Percentiles rank a stretch among this genome's conserved stretches.
These are phyloP conservation scores for Actenoides hombroni DNA, from an alignment of 2,113 vertebrate genomes.

Conservation along the genomic window DNA sequence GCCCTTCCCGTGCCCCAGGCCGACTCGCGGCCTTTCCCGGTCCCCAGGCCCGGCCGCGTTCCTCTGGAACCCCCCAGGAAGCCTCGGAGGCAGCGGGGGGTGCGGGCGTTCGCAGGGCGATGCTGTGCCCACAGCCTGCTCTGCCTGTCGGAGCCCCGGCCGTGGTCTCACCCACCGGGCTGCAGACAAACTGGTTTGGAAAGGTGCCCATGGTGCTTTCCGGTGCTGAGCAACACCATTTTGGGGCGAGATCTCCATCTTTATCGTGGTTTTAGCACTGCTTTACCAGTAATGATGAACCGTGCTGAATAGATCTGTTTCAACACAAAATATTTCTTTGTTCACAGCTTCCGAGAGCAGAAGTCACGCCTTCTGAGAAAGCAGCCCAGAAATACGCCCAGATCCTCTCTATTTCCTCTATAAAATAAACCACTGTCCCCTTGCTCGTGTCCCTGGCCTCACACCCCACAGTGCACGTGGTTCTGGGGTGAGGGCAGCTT, in stretches of 20 bases:
- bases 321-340: background rate
- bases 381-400: background rate
- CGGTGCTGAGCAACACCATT: fast-evolving
- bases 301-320: background rate
- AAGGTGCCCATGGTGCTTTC: background rate
- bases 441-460: background rate
- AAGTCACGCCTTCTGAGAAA: background rate
- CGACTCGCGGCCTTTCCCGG: no score
- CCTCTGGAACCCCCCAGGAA: background rate
- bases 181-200: background rate
- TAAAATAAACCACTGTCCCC: background rate
- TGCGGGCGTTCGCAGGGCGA: fast-evolving
- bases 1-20: no score
- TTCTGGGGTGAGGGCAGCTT: background rate
- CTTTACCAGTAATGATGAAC: background rate
- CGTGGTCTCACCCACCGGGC: fast-evolving
- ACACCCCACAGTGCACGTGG: background rate
- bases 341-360: background rate
- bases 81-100: fast-evolving
- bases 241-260: background rate
- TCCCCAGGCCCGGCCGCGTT: background rate
- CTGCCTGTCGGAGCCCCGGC: background rate
- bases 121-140: no score
- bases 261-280: background rate
- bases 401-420: background rate